phyloP scores from a whole-genome alignment of 1,140 invertebrate genomes.

The Drosophila erecta region DNA sequence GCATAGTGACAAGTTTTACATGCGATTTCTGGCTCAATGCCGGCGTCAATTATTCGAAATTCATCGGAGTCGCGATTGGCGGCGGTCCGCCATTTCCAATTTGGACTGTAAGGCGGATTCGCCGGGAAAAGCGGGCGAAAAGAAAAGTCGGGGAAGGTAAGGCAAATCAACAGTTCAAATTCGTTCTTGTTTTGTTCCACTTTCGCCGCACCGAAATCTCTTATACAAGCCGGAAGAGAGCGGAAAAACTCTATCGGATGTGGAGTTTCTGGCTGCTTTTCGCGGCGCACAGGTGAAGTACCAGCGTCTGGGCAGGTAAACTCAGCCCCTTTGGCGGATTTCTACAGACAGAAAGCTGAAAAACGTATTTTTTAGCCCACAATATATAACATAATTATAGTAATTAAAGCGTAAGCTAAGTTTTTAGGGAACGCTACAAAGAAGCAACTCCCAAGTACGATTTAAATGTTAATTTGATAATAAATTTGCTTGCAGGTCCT shows the following conservation, averaged over 20 bases:
- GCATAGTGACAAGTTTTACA: constrained; percentile 36
- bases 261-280: background rate
- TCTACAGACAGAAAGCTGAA: background rate
- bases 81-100: constrained; percentile 6
- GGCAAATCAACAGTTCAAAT: constrained; percentile 71
- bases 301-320: constrained; percentile 14
- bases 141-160: constrained; percentile 32
- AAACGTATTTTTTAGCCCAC: background rate
- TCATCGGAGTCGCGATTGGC: constrained; percentile 16
- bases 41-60: constrained; percentile 38
- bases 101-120: background rate
- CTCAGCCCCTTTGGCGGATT: background rate
- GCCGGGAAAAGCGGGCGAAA: background rate
- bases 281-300: constrained; percentile 21
- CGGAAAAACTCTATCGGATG: background rate
- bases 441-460: background rate
- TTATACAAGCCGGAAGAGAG: background rate
- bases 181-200: constrained; percentile 54
- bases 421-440: background rate
- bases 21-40: constrained; percentile 46
- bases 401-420: background rate
- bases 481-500: background rate
- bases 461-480: too few species aligned
- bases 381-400: too few species aligned
- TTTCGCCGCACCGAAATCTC: constrained; percentile 27